Evolutionary conservation across 2,113 vertebrate species (phyloP).

Genomic region (Carassius auratus): DNA sequence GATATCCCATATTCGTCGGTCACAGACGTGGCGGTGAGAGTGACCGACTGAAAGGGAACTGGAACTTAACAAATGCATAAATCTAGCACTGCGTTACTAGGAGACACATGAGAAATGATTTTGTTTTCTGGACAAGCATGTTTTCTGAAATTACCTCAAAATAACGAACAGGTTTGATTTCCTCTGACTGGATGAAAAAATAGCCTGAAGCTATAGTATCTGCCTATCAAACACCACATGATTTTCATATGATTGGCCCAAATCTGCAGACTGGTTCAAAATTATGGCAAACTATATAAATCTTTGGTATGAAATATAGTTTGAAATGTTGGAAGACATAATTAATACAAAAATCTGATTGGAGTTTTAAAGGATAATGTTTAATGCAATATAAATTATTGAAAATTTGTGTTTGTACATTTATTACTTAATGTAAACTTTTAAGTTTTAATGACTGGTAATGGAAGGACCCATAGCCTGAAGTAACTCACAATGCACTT

Average conservation of each 20-base stretch:
- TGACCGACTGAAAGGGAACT: too few species aligned
- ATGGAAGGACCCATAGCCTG: background rate
- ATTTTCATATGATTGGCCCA: background rate
- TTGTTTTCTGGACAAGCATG: background rate
- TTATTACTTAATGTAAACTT: background rate
- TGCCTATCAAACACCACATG: background rate
- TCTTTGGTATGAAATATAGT: background rate
- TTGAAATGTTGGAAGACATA: background rate
- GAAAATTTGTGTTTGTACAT: background rate
- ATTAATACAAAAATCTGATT: background rate
- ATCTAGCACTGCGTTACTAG: background rate
- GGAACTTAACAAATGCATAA: background rate
- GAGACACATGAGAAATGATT: background rate
- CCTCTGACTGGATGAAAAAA: background rate
- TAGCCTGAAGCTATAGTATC: background rate
- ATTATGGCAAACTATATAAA: background rate
- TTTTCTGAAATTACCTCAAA: background rate
- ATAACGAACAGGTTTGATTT: background rate
- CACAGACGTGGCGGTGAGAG: too few species aligned
- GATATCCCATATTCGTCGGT: too few species aligned
- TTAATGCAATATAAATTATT: background rate
- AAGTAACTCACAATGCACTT: background rate
- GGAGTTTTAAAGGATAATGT: background rate
- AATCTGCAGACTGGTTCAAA: background rate
- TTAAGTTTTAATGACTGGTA: background rate